Evolutionary conservation across 2,113 vertebrate species (phyloP), one percentile per base, ranked within the genome.

Genomic region (Cololabis saira): DNA sequence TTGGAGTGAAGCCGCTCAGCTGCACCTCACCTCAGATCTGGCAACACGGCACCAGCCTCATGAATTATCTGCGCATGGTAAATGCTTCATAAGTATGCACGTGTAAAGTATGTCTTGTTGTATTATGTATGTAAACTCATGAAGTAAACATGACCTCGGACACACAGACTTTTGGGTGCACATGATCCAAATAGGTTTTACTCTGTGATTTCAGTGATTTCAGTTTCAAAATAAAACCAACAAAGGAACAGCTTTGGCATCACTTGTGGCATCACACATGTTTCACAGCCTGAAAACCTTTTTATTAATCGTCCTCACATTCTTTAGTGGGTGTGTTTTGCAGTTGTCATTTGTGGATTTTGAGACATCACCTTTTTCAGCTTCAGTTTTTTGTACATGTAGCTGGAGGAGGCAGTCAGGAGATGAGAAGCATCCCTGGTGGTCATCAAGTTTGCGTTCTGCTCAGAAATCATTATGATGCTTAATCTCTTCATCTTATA

Each of bases 11-110:
- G 67, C 95, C 95, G 0, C 87, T 98, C 76, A 96, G 95, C 88
- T 98, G 96, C 74, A 93, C 93, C 0, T 96, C 95, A 0, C 93
- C 96, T 45, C 94, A 95, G 82, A 97, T 97, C 88, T 98, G 96
- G 96, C 95, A 96, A 62, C 96, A 97, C 0, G 96, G 96, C 48
- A 97, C 96, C 86, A 97, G 95, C 61, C 83, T 89, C 15, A 91
- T 93, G 89, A 90, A 91, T 74, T 92, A 86, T 67, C 79, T 89
- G 63, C 84, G 84, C 60, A 89, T 89, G 84, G 78, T 91, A 75
- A 76, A 55, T 6, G 12, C 48, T 57, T 42, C 21, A 44, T 73
- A n/a, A 67, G 58, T 44, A 17, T 19, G 16, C 24, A 60, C 53
- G 15, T 37, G 14, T 61, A n/a, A 37, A 69, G 4, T 65, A 54